Evolutionary conservation across 2,113 vertebrate species (phyloP), one percentile per base, ranked within the genome.

Genomic region (Rhea americana): DNA sequence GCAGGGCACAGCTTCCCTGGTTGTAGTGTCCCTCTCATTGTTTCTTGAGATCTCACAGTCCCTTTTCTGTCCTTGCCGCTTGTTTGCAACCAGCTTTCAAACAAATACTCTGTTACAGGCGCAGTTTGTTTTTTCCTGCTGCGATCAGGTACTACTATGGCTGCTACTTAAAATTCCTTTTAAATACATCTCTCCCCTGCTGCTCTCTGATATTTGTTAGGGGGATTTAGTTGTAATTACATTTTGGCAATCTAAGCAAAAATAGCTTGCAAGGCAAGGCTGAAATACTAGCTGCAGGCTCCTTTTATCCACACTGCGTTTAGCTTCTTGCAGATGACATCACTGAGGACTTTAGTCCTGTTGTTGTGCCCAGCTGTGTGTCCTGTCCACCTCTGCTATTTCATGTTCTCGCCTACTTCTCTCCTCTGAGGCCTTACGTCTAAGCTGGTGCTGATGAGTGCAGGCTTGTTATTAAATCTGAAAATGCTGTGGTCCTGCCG

Each of bases 181-280:
- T 87, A 94, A 96, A 93, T 95, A 85, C 86, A 81, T 19, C 21
- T 85, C 84, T 92, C 90, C 89, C 96, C 96, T 87, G 91, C 95
- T 88, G 95, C 51, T 96, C 87, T 92, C 68, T 22, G n/a, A 71
- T 94, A 89, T 94, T 96, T 95, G 93, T 96, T 94, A 93, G 70
- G 88, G 87, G 85, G 92, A 96, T 95, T 95, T 95, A 94, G 82
- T 73, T 78, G 81, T 95, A 97, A 96, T 96, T 95, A 76, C 90
- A 55, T 92, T 96, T 91, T 80, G 86, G 93, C 81, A 85, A 66
- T 95, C 74, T 93, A 95, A 95, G 93, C 96, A 92, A 72, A 91
- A 94, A 89, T 95, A 96, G 90, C 89, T 66, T 61, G 66, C 88
- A 51, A 85, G 59, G 91, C 82, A 76, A 39, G 87, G 73, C 92